Conservation (phyloP, 2,113 vertebrate species). For the Tupaia tana region DNA sequence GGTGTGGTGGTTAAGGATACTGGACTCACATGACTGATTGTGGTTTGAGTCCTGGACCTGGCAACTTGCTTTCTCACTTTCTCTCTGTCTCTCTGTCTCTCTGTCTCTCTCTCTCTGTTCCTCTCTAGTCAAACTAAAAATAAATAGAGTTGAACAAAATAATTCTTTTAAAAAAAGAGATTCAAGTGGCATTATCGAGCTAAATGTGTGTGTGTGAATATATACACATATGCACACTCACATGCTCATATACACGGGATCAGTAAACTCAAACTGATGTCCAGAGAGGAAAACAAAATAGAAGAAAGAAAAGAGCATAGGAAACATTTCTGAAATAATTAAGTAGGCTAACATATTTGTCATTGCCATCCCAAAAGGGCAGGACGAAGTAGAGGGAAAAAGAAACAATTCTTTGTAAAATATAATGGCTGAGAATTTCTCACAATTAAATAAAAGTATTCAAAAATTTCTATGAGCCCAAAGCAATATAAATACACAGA, state of each 20-base stretch:
- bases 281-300: neutral
- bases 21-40: no score
- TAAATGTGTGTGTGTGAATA: neutral
- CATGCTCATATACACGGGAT: neutral
- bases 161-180: neutral
- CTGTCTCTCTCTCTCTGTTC: no score
- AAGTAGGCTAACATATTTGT: neutral
- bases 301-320: neutral
- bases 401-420: slow-evolving; percentile 5
- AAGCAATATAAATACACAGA: neutral
- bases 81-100: no score
- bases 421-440: neutral
- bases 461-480: neutral
- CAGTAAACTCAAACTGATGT: neutral
- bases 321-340: neutral
- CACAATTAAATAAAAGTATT: neutral
- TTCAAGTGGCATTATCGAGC: neutral
- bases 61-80: no score
- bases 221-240: neutral
- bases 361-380: neutral
- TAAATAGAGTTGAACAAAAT: no score
- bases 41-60: no score
- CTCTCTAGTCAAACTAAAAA: no score
- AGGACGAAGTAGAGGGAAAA: neutral
- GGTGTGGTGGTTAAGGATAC: no score